Base-by-base conservation (phyloP, 2,113 vertebrate species). In the Probosciger aterrimus region DNA sequence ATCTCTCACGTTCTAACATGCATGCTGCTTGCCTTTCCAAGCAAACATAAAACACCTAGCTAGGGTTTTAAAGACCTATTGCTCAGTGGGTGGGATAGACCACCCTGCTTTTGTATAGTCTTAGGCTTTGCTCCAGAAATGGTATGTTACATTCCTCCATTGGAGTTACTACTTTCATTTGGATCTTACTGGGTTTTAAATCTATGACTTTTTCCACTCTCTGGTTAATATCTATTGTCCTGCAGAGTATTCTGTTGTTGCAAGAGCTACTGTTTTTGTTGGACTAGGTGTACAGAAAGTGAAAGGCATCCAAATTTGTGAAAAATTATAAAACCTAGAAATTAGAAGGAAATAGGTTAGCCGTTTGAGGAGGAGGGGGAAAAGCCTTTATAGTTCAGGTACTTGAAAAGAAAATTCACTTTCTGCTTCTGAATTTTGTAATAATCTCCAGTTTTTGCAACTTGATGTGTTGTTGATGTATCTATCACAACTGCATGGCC, bases 51-150 rank as follows among this genome's bases (percentile, higher is more conserved):
- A 86, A 8, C 63, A 33, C 0, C 0, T 23, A 57, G 30, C 35
- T 57, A 44, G 53, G 18, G 6, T 81, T 95, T 82, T 78, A 55
- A 49, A 79, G 67, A 43, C 57, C 7, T 25, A 22, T 19, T 62
- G 30, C 90, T 82, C 31, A 20, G 57, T 90, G 90, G 91, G 91
- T 94, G 94, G 94, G 93, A 95, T 88, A 27, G 94, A 83, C 94
- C 95, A 94, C 95, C 91, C 82, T 95, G 94, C 46, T 88, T 59
- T 35, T 57, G 62, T 87, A 20, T 13, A 57, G 74, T 88, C 50
- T 16, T 11, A 53, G 83, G 24, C 46, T 77, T 81, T 81, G 41
- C 86, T 91, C 64, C 73, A 84, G 83, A 47, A 86, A 31, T 19
- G 63, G 35, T 37, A 7, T 28, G 46, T 55, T 57, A 14, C 13